Conservation (phyloP, 2,113 vertebrate genomes). For the Neomonachus schauinslandi region DNA sequence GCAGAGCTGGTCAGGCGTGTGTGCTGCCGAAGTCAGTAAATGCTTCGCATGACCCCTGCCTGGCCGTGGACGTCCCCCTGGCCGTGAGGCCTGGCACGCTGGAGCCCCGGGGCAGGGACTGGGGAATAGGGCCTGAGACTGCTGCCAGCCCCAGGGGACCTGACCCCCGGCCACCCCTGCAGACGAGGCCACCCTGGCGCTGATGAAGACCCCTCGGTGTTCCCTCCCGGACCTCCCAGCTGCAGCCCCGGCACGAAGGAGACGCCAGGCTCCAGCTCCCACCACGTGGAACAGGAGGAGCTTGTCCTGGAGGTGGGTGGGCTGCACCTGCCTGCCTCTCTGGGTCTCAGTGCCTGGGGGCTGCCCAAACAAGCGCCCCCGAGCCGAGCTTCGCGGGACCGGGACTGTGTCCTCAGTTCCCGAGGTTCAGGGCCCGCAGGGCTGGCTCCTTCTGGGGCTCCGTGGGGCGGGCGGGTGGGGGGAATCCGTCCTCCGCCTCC, state of each 20-base stretch:
- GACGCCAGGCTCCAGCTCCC: conserved; percentile 82
- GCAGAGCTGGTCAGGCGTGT: neutral
- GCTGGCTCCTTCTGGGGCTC: neutral
- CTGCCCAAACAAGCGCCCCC: rapidly evolving
- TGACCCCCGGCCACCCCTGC: neutral
- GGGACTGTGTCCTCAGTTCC: neutral
- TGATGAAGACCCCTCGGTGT: conserved; percentile 98
- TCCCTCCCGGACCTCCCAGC: conserved; percentile 94
- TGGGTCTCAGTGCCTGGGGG: rapidly evolving
- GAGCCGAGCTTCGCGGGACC: rapidly evolving
- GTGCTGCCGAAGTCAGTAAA: neutral
- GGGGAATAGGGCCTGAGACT: rapidly evolving
- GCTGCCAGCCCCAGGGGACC: neutral
- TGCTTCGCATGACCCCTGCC: too few species aligned
- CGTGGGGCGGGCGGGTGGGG: neutral
- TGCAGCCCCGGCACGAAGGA: conserved; percentile 79
- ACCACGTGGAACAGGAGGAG: conserved; percentile 96
- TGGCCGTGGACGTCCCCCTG: rapidly evolving
- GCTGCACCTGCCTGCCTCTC: rapidly evolving
- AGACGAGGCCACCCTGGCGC: conserved; percentile 94
- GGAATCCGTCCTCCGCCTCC: rapidly evolving
- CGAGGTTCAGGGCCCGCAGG: rapidly evolving
- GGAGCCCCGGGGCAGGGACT: rapidly evolving
- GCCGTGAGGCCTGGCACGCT: neutral
- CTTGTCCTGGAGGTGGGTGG: conserved; percentile 95